Percentiles rank a stretch among this genome's conserved stretches.
Conservation (phyloP, 1,140 invertebrate genomes). For the Microplitis mediator region DNA sequence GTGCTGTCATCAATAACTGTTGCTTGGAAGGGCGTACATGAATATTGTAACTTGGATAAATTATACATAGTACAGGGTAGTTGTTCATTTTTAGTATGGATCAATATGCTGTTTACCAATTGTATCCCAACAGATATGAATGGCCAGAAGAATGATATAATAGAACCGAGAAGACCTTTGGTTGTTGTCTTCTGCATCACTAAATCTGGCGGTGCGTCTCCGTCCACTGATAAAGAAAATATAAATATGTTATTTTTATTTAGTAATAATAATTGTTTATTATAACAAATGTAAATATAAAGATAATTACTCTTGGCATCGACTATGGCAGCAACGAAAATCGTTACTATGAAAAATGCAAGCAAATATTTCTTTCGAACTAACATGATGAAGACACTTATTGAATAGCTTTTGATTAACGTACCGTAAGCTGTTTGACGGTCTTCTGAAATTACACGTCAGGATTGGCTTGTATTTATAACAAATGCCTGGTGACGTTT, state of each 20-base stretch:
- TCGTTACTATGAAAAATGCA: not conserved
- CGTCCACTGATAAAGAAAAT: not conserved
- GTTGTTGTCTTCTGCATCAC: constrained; percentile 7
- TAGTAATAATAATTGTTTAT: too few relatives aligned
- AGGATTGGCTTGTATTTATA: constrained; percentile 23
- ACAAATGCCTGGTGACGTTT: not conserved
- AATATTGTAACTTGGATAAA: constrained; percentile 4
- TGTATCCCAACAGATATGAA: constrained; percentile 1
- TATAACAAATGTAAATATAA: too few relatives aligned
- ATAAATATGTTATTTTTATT: too few relatives aligned
- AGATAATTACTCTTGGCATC: constrained; percentile 15
- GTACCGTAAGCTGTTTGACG: not conserved
- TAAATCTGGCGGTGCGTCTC: not conserved
- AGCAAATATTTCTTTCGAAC: constrained; percentile 12
- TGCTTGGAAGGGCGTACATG: constrained; percentile 16
- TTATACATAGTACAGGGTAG: constrained; percentile 29
- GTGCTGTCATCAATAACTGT: not conserved
- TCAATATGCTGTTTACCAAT: constrained; percentile 22
- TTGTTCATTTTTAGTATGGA: constrained; percentile 1
- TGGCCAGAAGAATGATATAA: constrained; percentile 2
- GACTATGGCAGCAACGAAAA: not conserved
- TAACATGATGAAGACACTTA: constrained; percentile 16
- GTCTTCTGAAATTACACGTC: constrained; percentile 17
- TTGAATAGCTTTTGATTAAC: not conserved
- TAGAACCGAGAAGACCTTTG: constrained; percentile 17